phyloP scores from a whole-genome alignment of 2,113 vertebrate species.

The Charadrius vociferus region DNA sequence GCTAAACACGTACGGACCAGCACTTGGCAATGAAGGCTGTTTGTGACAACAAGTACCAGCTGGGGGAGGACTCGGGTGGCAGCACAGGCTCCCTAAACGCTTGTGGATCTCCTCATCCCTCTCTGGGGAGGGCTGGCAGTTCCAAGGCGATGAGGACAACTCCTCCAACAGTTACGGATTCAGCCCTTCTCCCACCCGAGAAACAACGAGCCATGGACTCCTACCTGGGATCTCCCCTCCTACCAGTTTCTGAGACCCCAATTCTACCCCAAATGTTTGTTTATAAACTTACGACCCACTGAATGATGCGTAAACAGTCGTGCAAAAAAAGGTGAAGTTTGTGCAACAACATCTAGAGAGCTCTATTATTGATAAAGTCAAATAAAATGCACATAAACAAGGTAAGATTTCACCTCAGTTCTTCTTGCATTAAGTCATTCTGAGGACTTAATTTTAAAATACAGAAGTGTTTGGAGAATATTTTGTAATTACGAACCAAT shows the following conservation, averaged over 20 bases:
- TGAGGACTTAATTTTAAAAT: conserved; percentile 66
- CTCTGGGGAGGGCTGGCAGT: fast-evolving
- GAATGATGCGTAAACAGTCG: not conserved
- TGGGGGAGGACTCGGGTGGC: not conserved
- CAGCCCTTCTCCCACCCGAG: not conserved
- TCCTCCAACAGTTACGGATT: not conserved
- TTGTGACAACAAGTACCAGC: not conserved
- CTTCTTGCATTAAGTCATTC: not conserved
- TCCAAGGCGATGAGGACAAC: not conserved
- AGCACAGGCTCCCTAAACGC: not conserved
- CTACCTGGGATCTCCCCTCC: not conserved
- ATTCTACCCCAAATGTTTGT: not conserved
- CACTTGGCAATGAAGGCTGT: not conserved
- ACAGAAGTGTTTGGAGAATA: conserved; percentile 45
- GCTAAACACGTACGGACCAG: not conserved
- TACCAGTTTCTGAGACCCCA: not conserved
- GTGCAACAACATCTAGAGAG: not conserved
- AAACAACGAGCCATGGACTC: fast-evolving
- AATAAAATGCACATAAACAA: conserved; percentile 35
- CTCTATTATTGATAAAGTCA: not conserved
- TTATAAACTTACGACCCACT: not conserved
- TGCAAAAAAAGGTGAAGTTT: not conserved
- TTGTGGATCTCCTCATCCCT: not conserved
- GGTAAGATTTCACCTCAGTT: conserved; percentile 11
- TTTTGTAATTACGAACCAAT: conserved; percentile 77